Percentiles rank a stretch among this genome's conserved stretches.
These are phyloP conservation scores for Drosophila algonquin DNA, from an alignment of 2,888 invertebrate species.

Conservation along the genomic window DNA sequence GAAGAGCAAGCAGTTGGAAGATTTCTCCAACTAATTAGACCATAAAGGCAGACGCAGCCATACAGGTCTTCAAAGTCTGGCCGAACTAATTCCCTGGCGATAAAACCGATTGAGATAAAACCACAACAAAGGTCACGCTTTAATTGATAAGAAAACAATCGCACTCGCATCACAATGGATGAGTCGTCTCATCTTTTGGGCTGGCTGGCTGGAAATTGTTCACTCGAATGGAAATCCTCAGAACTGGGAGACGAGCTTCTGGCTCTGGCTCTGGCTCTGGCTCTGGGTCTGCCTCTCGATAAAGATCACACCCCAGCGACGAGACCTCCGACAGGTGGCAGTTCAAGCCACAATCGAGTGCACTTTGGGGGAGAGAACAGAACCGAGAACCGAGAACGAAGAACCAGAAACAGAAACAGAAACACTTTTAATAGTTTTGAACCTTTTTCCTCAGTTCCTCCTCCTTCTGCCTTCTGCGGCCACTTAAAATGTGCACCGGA, in stretches of 20 bases:
- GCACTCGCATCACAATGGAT: constrained; percentile 11
- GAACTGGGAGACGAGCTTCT: constrained; percentile 32
- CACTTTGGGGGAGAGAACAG: constrained; percentile 48
- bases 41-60: constrained; percentile 65
- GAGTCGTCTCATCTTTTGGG: constrained; percentile 13
- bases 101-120: constrained; percentile 58
- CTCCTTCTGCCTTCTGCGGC: constrained; percentile 7
- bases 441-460: constrained; percentile 58
- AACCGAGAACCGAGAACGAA: constrained; percentile 15
- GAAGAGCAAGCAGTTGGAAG: constrained; percentile 17
- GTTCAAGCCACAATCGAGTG: constrained; percentile 73
- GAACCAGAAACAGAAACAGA: constrained; percentile 20
- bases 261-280: not conserved
- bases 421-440: constrained; percentile 72
- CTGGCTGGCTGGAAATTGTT: no score
- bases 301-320: constrained; percentile 70
- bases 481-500: constrained; percentile 75
- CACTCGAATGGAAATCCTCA: constrained; percentile 57
- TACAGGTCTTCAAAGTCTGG: constrained; percentile 59
- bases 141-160: constrained; percentile 69
- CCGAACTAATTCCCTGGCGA: constrained; percentile 66
- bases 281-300: constrained; percentile 44
- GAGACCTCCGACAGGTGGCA: constrained; percentile 46
- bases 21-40: constrained; percentile 77
- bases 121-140: constrained; percentile 79